phyloP scores from a whole-genome alignment of 2,797 vertebrate genomes.

The Muscicapa comitata region DNA sequence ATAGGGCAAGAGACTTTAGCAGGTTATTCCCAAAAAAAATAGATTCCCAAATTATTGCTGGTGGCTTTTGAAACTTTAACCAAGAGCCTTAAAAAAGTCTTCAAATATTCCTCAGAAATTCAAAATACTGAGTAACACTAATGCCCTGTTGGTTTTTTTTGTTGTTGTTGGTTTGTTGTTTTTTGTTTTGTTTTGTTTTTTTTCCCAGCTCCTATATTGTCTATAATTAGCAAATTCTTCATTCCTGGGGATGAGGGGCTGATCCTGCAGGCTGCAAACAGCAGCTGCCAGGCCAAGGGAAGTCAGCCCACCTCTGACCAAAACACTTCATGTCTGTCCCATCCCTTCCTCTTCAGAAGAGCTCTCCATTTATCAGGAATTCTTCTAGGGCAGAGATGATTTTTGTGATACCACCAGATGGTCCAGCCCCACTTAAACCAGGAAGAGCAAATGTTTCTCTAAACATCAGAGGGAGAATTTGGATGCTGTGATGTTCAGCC shows the following conservation, averaged over 20 bases:
- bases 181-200: accelerated
- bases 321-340: accelerated
- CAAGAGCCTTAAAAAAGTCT: not conserved
- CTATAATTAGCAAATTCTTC: not conserved
- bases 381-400: too few species aligned
- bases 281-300: not conserved
- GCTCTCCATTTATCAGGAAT: not conserved
- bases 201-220: not conserved
- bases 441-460: not conserved
- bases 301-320: not conserved
- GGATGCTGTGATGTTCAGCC: not conserved
- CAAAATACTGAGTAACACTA: not conserved
- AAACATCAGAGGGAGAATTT: not conserved
- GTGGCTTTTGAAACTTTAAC: not conserved
- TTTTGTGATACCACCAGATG: not conserved
- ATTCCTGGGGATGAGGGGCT: not conserved
- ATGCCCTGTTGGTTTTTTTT: too few species aligned
- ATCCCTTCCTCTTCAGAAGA: not conserved
- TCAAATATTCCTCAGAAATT: not conserved
- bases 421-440: not conserved
- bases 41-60: not conserved
- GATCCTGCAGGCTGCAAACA: not conserved
- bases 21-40: not conserved
- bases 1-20: not conserved
- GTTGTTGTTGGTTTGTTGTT: too few species aligned